A percentile compares a stretch with the other conserved stretches of the same genome.
Evolutionary conservation across 2,113 vertebrate species (phyloP).

Genomic region (Melanostigma gelatinosum): DNA sequence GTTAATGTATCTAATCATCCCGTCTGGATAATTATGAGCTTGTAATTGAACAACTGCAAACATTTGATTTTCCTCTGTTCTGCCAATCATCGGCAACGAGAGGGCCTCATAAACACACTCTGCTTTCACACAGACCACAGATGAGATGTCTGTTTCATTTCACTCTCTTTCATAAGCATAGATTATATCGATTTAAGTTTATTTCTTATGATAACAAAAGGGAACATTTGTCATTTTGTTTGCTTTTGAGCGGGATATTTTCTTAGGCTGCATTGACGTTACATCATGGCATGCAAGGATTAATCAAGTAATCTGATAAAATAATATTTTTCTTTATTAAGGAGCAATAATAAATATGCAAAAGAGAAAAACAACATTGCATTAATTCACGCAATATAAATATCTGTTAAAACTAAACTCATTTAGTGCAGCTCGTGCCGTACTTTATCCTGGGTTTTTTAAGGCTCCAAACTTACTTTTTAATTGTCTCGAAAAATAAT

Average conservation of each 20-base stretch:
- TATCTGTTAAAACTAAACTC: no score
- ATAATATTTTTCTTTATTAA: no score
- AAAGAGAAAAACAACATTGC: no score
- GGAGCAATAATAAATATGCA: no score
- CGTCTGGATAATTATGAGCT: conserved; percentile 31
- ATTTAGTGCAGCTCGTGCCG: no score
- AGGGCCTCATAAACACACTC: neutral
- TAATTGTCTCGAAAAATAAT: neutral
- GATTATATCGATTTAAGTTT: neutral
- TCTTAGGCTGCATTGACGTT: neutral
- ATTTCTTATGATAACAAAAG: no score
- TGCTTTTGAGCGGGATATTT: neutral
- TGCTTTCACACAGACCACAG: neutral
- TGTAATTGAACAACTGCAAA: conserved; percentile 51
- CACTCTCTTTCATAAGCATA: neutral
- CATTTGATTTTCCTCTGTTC: conserved; percentile 29
- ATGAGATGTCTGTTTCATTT: neutral
- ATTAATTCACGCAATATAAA: neutral
- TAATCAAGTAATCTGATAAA: no score
- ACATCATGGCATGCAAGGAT: neutral
- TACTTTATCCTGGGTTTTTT: neutral
- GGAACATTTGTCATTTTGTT: neutral
- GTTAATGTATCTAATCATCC: conserved; percentile 59
- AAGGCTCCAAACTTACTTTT: no score
- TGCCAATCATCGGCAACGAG: conserved; percentile 3